A percentile compares a stretch with the other conserved stretches of the same genome.
phyloP scores from a whole-genome alignment of 2,888 invertebrate genomes.

The Lasioglossum zephyrum region DNA sequence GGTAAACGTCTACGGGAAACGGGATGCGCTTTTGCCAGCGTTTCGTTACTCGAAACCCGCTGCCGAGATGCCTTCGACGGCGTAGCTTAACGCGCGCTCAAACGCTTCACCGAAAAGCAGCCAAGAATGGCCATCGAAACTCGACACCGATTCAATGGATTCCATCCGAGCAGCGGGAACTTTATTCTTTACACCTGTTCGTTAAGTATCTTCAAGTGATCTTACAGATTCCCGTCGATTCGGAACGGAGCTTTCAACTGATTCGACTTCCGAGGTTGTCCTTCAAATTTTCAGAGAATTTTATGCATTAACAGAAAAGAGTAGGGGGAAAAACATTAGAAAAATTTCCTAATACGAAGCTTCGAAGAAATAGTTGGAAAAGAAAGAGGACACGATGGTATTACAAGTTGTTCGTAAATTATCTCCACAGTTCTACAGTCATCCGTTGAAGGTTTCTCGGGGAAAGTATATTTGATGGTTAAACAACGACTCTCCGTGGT shows the following conservation, averaged over 20 bases:
- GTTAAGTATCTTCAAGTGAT: conserved; percentile 22
- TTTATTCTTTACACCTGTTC: conserved; percentile 17
- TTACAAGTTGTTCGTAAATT: neutral
- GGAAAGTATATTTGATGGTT: conserved; percentile 11
- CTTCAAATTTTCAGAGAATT: neutral
- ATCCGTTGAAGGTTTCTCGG: neutral
- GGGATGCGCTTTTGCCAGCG: conserved; percentile 54
- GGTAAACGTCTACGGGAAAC: conserved; percentile 54
- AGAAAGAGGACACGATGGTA: neutral
- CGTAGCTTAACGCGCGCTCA: conserved; percentile 38
- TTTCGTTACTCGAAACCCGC: conserved; percentile 29
- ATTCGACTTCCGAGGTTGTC: neutral
- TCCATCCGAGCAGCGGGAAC: neutral
- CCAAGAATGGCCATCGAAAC: conserved; percentile 28
- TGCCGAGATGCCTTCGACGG: conserved; percentile 18
- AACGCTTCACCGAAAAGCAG: conserved; percentile 26
- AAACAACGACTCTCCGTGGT: neutral
- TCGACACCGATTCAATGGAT: conserved; percentile 24
- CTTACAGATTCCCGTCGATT: neutral
- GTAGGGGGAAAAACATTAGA: too few relatives aligned
- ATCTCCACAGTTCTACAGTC: neutral
- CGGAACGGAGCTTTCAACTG: neutral
- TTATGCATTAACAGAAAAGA: too few relatives aligned
- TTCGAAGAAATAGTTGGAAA: neutral
- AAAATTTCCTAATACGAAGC: too few relatives aligned